phyloP scores from a whole-genome alignment of 1,140 invertebrate genomes.

The Ylistrum balloti region DNA sequence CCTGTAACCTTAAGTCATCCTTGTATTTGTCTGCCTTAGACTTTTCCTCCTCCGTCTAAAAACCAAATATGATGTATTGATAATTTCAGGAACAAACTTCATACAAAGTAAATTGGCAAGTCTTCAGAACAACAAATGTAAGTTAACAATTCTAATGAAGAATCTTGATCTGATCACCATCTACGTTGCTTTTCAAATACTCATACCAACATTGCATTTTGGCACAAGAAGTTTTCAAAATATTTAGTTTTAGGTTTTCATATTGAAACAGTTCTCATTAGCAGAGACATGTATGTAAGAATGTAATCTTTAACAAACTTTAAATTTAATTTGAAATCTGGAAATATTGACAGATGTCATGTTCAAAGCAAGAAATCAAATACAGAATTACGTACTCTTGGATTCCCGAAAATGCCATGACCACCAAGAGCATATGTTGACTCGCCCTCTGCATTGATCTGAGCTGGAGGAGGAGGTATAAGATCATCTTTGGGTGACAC shows the following conservation, averaged over 20 bases:
- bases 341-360: not conserved
- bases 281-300: too few relatives aligned
- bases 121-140: too few relatives aligned
- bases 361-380: not conserved
- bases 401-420: constrained; percentile 82
- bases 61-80: constrained; percentile 4
- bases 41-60: constrained; percentile 81
- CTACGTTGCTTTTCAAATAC: too few relatives aligned
- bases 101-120: too few relatives aligned
- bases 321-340: not conserved
- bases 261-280: too few relatives aligned
- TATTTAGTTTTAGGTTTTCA: too few relatives aligned
- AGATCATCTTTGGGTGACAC: constrained; percentile 68
- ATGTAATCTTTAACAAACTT: too few relatives aligned
- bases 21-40: constrained; percentile 76
- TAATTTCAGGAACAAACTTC: too few relatives aligned
- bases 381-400: constrained; percentile 70
- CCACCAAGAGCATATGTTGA: constrained; percentile 79
- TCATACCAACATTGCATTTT: too few relatives aligned
- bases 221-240: too few relatives aligned
- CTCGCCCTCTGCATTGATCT: constrained; percentile 74
- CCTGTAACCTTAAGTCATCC: constrained; percentile 79
- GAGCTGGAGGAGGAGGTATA: constrained; percentile 68
- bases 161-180: too few relatives aligned
- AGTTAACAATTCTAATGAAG: too few relatives aligned